phyloP scores from a whole-genome alignment of 2,113 vertebrate species.

The Theristicus caerulescens region DNA sequence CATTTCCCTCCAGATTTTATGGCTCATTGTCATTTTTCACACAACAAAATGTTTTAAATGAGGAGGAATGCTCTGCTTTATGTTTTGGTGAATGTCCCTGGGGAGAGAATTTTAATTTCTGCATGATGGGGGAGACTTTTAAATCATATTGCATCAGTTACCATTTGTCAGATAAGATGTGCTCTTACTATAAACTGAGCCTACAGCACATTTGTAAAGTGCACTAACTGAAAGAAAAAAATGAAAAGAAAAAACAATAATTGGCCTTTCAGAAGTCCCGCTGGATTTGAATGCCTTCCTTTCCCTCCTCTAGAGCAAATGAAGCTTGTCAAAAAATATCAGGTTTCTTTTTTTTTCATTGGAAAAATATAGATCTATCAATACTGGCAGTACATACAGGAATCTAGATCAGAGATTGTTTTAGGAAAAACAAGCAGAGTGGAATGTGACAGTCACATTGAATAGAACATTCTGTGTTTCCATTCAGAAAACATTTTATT shows the following conservation, averaged over 20 bases:
- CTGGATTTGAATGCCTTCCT: neutral
- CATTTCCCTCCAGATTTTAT: conserved; percentile 23
- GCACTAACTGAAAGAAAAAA: neutral
- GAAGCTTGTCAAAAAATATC: neutral
- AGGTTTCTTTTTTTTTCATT: neutral
- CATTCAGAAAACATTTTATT: neutral
- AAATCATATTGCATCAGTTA: neutral
- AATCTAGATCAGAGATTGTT: neutral
- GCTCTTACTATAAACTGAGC: neutral
- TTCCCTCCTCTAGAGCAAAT: neutral
- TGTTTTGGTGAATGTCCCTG: neutral
- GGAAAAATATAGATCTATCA: neutral
- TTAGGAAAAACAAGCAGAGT: neutral
- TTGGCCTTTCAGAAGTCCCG: neutral
- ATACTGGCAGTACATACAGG: neutral
- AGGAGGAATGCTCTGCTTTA: conserved; percentile 6
- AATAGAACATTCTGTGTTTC: neutral
- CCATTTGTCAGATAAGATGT: neutral
- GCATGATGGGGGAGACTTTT: neutral
- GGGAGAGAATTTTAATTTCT: conserved; percentile 25
- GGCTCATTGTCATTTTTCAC: conserved; percentile 38
- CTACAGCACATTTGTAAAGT: neutral
- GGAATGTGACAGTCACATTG: neutral
- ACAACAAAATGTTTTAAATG: conserved; percentile 26
- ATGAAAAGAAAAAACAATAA: too few species aligned